Percentiles rank a stretch among this genome's conserved stretches.
Conservation (phyloP, 2,888 invertebrate species). For the Drosophila dives region DNA sequence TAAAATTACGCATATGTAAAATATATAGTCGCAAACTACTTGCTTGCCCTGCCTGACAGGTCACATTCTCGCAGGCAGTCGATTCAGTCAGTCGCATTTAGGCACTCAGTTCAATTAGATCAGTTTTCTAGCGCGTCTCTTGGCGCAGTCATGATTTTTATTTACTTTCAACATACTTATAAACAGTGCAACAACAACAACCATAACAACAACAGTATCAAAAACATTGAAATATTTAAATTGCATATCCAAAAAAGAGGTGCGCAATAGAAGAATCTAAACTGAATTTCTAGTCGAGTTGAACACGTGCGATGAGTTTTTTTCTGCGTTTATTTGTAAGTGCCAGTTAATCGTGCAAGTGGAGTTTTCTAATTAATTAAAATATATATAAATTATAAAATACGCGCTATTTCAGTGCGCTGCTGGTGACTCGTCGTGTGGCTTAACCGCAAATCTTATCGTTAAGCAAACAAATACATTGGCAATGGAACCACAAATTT, state of each 20-base stretch:
- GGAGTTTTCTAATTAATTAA: slow-evolving; percentile 7
- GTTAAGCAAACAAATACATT: slow-evolving; percentile 45
- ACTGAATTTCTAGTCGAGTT: slow-evolving; percentile 4
- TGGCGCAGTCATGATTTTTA: slow-evolving; percentile 48
- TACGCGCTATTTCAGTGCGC: slow-evolving; percentile 4
- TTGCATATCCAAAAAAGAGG: slow-evolving; percentile 32
- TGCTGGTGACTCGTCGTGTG: slow-evolving; percentile 39
- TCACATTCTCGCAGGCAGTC: slow-evolving; percentile 24
- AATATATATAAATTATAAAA: neutral
- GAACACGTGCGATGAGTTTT: slow-evolving; percentile 69
- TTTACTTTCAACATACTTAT: slow-evolving; percentile 55
- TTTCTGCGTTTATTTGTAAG: slow-evolving; percentile 78
- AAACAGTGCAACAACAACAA: slow-evolving; percentile 38
- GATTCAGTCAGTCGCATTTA: slow-evolving; percentile 21
- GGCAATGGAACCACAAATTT: slow-evolving; percentile 11
- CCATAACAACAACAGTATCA: neutral
- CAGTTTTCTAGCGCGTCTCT: slow-evolving; percentile 22
- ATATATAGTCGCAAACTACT: slow-evolving; percentile 49
- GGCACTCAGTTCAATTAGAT: slow-evolving; percentile 14
- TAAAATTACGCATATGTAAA: slow-evolving; percentile 52
- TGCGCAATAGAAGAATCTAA: slow-evolving; percentile 35
- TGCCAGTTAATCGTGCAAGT: slow-evolving; percentile 19
- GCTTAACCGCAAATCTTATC: slow-evolving; percentile 50
- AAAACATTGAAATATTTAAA: slow-evolving; percentile 28
- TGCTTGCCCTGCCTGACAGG: slow-evolving; percentile 55